These are phyloP conservation scores for Melipona bicolor DNA, from an alignment of 2,888 invertebrate species.

Conservation along the genomic window DNA sequence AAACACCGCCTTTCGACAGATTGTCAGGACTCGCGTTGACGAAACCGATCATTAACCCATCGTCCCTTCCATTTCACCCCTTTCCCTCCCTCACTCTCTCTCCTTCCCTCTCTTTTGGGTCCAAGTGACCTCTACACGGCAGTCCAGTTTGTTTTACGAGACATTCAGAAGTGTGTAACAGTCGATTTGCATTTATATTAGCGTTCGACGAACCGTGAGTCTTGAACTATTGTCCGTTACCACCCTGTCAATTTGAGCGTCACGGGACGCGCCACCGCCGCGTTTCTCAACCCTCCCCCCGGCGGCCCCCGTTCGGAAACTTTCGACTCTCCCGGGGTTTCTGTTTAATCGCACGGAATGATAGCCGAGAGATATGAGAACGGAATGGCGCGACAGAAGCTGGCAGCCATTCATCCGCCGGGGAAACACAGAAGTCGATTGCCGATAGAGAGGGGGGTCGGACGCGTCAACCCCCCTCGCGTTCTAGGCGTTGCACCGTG, in stretches of 20 bases:
- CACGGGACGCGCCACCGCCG: conserved; percentile 22
- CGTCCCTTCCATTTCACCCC: neutral
- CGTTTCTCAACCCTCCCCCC: conserved; percentile 35
- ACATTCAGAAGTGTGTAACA: conserved; percentile 67
- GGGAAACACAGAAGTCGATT: conserved; percentile 67
- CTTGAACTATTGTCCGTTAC: conserved; percentile 73
- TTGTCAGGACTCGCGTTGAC: conserved; percentile 50
- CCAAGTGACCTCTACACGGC: conserved; percentile 52
- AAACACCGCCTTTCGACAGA: conserved; percentile 53
- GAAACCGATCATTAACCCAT: conserved; percentile 59
- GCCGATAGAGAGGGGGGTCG: conserved; percentile 19
- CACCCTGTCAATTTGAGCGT: conserved; percentile 73
- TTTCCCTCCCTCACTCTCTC: neutral
- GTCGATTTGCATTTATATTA: conserved; percentile 81
- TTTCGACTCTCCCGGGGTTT: conserved; percentile 70
- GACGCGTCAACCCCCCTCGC: neutral
- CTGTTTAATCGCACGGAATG: conserved; percentile 78
- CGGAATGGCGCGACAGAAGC: conserved; percentile 54
- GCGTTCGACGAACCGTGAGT: conserved; percentile 74
- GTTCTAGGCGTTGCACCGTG: neutral
- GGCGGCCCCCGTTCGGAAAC: conserved; percentile 55
- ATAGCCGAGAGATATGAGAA: conserved; percentile 71
- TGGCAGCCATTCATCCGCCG: conserved; percentile 55
- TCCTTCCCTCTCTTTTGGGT: conserved; percentile 2
- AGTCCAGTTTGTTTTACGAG: conserved; percentile 69